Evolutionary conservation across 2,888 invertebrate species (phyloP).

Genomic region (Coenonympha arcania): DNA sequence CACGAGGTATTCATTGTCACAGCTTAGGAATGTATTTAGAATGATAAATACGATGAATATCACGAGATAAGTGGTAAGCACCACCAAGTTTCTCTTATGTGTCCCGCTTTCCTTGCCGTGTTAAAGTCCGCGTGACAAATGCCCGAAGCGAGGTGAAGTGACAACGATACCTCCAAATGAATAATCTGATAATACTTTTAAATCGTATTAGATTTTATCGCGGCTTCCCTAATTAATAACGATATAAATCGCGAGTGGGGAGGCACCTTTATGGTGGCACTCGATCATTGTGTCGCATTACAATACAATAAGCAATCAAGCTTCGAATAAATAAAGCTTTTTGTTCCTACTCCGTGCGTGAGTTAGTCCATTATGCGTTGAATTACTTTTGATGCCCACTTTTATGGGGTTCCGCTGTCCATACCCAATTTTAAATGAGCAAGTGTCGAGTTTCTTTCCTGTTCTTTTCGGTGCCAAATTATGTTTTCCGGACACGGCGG

Average conservation of each 20-base stretch:
- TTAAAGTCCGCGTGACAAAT: conserved; percentile 4
- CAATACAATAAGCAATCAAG: conserved; percentile 65
- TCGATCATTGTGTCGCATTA: conserved; percentile 45
- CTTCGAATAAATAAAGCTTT: conserved; percentile 34
- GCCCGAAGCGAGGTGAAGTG: not conserved
- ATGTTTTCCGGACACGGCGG: too few species aligned
- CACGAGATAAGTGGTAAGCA: not conserved
- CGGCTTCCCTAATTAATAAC: conserved; percentile 16
- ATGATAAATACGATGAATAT: not conserved
- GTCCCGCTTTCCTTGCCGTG: conserved; percentile 1
- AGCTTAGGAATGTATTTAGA: not conserved
- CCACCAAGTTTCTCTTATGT: conserved; percentile 1
- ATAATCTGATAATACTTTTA: conserved; percentile 10
- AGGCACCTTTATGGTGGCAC: conserved; percentile 26
- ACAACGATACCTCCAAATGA: conserved; percentile 6
- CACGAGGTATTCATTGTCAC: not conserved
- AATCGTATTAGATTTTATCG: conserved; percentile 13
- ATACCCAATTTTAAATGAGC: too few species aligned
- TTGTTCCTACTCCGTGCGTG: conserved; percentile 11
- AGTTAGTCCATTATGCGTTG: conserved; percentile 3
- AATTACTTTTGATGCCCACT: not conserved
- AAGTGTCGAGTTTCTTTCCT: too few species aligned
- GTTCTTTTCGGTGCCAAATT: too few species aligned
- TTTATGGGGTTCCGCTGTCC: too few species aligned
- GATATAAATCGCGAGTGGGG: conserved; percentile 19